Percentiles rank a stretch among this genome's conserved stretches.
These are phyloP conservation scores for Patagioenas fasciata DNA, from an alignment of 2,113 vertebrate genomes.

Conservation along the genomic window DNA sequence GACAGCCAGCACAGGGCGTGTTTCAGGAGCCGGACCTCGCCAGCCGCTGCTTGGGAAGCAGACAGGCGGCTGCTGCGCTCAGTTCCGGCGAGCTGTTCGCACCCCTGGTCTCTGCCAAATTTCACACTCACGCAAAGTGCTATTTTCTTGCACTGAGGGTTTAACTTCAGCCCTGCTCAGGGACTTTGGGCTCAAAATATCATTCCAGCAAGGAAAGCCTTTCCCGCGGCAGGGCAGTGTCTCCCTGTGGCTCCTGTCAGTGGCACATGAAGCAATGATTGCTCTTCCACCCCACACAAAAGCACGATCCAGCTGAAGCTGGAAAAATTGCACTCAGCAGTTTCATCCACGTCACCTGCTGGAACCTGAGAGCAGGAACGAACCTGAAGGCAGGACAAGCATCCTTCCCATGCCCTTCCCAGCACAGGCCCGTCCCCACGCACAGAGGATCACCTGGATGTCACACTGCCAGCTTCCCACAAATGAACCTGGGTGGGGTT, in stretches of 20 bases:
- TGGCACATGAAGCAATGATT: rapidly evolving
- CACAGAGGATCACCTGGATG: background rate
- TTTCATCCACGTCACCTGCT: background rate
- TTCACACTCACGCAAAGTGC: background rate
- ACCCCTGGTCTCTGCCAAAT: background rate
- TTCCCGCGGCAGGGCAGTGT: background rate
- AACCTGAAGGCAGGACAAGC: background rate
- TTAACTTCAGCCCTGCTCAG: background rate
- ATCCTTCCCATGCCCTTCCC: background rate
- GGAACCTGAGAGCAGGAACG: background rate
- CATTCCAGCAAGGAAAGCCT: background rate
- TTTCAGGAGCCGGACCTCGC: background rate
- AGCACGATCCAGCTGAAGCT: background rate
- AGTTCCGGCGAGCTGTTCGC: rapidly evolving
- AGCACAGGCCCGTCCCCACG: rapidly evolving
- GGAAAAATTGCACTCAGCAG: background rate
- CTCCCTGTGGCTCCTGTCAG: background rate
- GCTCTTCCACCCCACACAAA: background rate
- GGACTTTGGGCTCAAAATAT: background rate
- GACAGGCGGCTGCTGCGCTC: rapidly evolving
- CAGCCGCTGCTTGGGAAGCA: rapidly evolving
- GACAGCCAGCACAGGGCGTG: no score
- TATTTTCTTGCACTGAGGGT: background rate
- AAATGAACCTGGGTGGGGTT: background rate
- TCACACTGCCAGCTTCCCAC: background rate